These are phyloP conservation scores for Aleiodes testaceus DNA, from an alignment of 2,888 invertebrate species.

Conservation along the genomic window DNA sequence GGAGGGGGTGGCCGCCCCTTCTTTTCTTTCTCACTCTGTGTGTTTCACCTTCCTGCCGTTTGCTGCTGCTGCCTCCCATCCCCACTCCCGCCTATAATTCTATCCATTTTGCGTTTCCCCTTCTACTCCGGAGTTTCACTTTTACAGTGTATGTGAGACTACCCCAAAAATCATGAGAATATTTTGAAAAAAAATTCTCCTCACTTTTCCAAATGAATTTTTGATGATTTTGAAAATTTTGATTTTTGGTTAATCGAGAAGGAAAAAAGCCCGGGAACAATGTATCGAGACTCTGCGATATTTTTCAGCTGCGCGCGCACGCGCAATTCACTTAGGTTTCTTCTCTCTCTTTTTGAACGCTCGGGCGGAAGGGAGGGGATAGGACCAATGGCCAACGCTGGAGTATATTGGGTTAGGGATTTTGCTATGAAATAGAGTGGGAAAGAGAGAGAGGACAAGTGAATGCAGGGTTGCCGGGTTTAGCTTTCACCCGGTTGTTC, in stretches of 20 bases:
- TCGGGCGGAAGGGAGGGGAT: background rate
- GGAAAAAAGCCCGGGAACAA: conserved; percentile 36
- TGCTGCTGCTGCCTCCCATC: conserved; percentile 36
- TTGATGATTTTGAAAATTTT: no score
- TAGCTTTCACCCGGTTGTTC: conserved; percentile 69
- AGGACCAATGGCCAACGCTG: conserved; percentile 15
- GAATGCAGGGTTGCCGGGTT: conserved; percentile 69
- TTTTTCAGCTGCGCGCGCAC: conserved; percentile 25
- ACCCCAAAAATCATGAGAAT: no score
- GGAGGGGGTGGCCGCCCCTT: conserved; percentile 57
- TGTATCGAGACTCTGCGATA: background rate
- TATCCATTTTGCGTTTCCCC: conserved; percentile 29
- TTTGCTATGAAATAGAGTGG: background rate
- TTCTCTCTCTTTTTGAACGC: background rate
- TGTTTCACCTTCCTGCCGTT: conserved; percentile 57
- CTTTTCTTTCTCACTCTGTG: conserved; percentile 62
- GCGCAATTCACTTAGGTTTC: conserved; percentile 1
- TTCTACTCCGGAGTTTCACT: conserved; percentile 2
- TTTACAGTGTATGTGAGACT: conserved; percentile 2
- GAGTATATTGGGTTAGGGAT: conserved; percentile 7
- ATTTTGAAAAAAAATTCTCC: no score
- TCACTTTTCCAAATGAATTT: no score
- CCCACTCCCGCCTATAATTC: conserved; percentile 39
- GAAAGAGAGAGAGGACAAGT: conserved; percentile 12
- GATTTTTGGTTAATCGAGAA: no score